These are phyloP conservation scores for Drosophila littoralis DNA, from an alignment of 1,140 invertebrate genomes.

Conservation along the genomic window DNA sequence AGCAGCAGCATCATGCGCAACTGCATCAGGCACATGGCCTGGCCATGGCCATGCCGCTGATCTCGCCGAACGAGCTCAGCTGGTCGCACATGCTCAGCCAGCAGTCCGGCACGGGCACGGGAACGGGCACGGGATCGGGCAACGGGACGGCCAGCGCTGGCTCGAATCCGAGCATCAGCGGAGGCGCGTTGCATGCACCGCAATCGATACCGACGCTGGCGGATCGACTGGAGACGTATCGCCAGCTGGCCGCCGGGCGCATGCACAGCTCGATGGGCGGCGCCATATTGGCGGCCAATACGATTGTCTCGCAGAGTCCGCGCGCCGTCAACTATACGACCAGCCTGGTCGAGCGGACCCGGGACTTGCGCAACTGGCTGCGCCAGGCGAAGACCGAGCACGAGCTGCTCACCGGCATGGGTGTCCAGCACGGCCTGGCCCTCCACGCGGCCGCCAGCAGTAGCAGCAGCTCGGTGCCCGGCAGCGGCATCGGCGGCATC, in stretches of 20 bases:
- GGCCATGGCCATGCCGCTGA: constrained; percentile 84
- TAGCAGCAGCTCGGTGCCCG: neutral
- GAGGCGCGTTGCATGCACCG: constrained; percentile 70
- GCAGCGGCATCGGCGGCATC: constrained; percentile 4
- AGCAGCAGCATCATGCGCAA: constrained; percentile 84
- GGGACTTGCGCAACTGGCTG: constrained; percentile 88
- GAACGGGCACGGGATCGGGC: constrained; percentile 9
- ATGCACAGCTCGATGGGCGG: constrained; percentile 75
- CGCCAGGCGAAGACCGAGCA: constrained; percentile 81
- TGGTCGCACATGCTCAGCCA: constrained; percentile 85
- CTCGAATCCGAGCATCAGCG: neutral
- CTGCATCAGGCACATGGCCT: constrained; percentile 13
- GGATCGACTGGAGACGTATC: constrained; percentile 85
- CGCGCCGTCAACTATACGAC: constrained; percentile 84
- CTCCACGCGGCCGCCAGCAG: constrained; percentile 8
- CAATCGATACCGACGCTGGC: constrained; percentile 85
- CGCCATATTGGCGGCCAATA: constrained; percentile 80
- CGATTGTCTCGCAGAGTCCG: constrained; percentile 85
- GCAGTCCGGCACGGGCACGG: constrained; percentile 28
- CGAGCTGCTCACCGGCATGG: constrained; percentile 63
- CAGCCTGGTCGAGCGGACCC: constrained; percentile 87
- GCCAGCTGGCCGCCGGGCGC: constrained; percentile 83
- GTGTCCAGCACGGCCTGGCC: constrained; percentile 39
- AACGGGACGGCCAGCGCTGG: constrained; percentile 9
- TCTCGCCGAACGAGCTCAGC: constrained; percentile 87